A percentile compares a stretch with the other conserved stretches of the same genome.
These are phyloP conservation scores for Toxostoma redivivum DNA, from an alignment of 2,113 vertebrate species.

Conservation along the genomic window DNA sequence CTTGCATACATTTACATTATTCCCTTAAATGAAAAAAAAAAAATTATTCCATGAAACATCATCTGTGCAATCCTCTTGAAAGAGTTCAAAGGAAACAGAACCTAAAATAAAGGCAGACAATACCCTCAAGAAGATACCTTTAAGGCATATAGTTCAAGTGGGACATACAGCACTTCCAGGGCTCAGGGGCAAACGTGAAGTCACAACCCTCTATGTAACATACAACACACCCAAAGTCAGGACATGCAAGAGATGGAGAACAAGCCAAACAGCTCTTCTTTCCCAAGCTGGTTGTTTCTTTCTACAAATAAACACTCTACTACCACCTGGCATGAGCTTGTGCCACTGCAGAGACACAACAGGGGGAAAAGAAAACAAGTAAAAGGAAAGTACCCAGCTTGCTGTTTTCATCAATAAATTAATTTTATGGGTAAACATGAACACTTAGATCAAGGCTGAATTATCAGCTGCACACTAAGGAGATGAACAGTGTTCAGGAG, in stretches of 20 bases:
- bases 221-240: neutral
- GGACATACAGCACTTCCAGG: neutral
- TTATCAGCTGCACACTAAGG: neutral
- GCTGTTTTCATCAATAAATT: neutral
- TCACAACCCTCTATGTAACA: neutral
- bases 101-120: neutral
- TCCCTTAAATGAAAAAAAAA: neutral
- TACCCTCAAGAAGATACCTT: neutral
- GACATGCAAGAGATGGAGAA: neutral
- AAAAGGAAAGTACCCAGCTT: neutral
- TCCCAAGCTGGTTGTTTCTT: neutral
- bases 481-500: neutral
- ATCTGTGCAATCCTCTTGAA: neutral
- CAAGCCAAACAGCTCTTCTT: neutral
- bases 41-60: neutral
- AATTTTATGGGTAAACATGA: neutral
- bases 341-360: neutral
- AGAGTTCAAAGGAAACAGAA: neutral
- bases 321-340: neutral
- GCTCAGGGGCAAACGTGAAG: neutral
- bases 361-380: neutral
- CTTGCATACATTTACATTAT: conserved; percentile 4
- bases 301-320: neutral
- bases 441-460: neutral
- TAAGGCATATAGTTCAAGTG: neutral